A percentile compares a stretch with the other conserved stretches of the same genome.
Conservation (phyloP, 2,113 vertebrate genomes). For the Catharus minimus region DNA sequence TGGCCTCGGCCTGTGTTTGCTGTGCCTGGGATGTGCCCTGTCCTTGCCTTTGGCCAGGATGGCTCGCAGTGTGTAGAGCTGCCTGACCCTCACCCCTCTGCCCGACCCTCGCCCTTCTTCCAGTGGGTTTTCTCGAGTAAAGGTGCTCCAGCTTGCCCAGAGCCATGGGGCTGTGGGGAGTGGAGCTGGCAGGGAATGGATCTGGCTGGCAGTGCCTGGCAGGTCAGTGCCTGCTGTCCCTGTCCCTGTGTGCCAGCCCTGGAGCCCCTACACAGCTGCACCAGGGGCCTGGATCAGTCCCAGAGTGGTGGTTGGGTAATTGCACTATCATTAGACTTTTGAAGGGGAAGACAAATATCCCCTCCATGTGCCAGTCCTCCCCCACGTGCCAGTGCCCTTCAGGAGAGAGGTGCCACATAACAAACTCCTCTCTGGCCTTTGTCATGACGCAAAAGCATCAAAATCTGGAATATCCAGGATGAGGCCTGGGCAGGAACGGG, state of each 20-base stretch:
- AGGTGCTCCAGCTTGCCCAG: background rate
- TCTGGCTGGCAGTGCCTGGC: background rate
- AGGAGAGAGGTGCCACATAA: background rate
- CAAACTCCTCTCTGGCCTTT: background rate
- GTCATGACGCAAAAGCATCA: background rate
- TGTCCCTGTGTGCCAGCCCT: background rate
- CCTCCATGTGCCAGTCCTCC: accelerated
- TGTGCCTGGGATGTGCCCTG: background rate
- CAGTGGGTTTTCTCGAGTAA: accelerated
- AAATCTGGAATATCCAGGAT: background rate
- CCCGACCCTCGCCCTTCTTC: no score
- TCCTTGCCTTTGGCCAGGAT: accelerated
- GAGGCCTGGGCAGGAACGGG: background rate
- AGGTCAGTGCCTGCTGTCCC: background rate
- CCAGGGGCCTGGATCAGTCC: background rate
- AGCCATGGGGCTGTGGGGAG: background rate
- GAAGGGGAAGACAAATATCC: background rate
- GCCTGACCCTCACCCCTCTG: background rate
- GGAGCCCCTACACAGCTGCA: accelerated
- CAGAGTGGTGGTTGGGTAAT: accelerated
- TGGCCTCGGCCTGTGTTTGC: background rate
- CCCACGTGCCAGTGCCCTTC: accelerated
- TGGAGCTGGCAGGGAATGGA: background rate
- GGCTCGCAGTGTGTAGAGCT: background rate
- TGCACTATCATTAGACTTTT: background rate